Conservation (phyloP, 1,140 invertebrate genomes). For the Brachionus manjavacas region DNA sequence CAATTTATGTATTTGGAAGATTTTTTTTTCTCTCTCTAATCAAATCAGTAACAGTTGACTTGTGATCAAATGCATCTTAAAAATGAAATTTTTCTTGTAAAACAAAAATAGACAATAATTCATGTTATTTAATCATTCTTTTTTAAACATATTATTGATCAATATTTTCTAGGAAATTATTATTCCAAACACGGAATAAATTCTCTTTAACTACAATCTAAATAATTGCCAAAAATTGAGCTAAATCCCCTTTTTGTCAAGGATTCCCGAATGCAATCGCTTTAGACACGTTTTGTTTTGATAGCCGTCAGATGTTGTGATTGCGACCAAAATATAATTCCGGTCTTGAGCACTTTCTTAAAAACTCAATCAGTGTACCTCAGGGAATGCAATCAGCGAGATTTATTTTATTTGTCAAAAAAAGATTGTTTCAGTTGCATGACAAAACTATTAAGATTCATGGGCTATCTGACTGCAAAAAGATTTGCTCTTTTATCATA, state of each 20-base stretch:
- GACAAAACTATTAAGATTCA: neutral
- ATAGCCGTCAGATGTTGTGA: neutral
- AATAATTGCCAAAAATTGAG: neutral
- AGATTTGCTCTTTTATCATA: too few relatives aligned
- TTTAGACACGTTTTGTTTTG: neutral
- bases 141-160: neutral
- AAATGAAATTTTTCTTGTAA: neutral
- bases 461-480: too few relatives aligned
- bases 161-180: neutral
- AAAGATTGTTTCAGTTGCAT: neutral
- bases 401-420: neutral
- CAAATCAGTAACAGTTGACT: neutral
- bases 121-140: neutral
- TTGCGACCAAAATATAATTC: neutral
- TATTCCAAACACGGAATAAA: neutral
- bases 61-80: neutral
- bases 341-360: neutral
- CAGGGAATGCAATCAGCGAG: neutral
- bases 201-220: neutral
- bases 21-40: neutral
- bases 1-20: neutral
- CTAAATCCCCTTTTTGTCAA: neutral
- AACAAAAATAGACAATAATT: neutral
- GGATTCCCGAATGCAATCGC: neutral
- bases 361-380: neutral